Base-by-base conservation (phyloP, 2,797 vertebrate species). In the Gephyroberyx darwinii region DNA sequence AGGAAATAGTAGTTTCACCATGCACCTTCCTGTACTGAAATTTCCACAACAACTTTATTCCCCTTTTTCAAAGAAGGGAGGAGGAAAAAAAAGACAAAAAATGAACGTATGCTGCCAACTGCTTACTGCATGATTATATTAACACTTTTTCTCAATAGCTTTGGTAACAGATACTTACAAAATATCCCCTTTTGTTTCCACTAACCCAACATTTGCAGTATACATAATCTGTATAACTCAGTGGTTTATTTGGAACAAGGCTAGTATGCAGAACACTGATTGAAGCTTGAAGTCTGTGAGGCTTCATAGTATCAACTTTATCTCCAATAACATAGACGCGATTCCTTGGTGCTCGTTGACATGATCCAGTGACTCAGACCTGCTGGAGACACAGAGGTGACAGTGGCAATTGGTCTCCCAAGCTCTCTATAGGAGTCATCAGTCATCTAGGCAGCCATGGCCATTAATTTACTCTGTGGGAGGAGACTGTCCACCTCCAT, bases 381-480 rank as follows among this genome's bases (percentile, higher is more conserved):
- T 74, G 69, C 78, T 31, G 33, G 78, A 81, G 84, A 85, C 86
- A 79, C 51, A 5, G 26, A 77, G 81, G 89, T 86, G 87, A 90
- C 88, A 78, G 74, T 78, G 74, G 71, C 76, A 80, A 77, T 60
- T 69, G 70, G 80, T 74, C 78, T 87, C 79, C 54, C 5, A 58
- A 78, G 82, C 76, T 78, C 73, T 78, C 65, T 65, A 41, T 76
- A 48, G 65, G 74, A 80, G 74, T 83, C 88, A 91, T 92, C 89
- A 80, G 82, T 92, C 91, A 92, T 91, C 82, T 81, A 13, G 72
- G 75, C 82, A 80, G 79, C 83, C 80, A 66, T 10, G 65, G 57
- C 60, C 86, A 85, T 91, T 91, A 79, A 87, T 91, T 84, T 65
- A 71, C 77, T 35, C 67, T 71, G 85, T 89, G 85, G 90, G 88